These are phyloP conservation scores for Rhadina sibilatrix DNA, from an alignment of 2,113 vertebrate genomes.

Conservation along the genomic window DNA sequence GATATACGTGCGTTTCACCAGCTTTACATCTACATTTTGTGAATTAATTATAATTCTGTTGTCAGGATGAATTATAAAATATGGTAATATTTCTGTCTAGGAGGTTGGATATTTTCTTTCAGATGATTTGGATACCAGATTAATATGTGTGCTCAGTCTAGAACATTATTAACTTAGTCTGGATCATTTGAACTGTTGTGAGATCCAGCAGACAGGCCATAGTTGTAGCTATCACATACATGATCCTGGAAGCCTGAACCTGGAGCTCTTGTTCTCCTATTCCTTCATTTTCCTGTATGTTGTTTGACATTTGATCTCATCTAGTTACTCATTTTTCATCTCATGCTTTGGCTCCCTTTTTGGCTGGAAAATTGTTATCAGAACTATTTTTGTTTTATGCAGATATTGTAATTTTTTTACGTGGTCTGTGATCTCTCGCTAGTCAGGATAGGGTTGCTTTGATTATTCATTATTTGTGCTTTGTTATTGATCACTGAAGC, in stretches of 20 bases:
- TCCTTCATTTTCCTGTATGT: not conserved
- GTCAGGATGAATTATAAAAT: not conserved
- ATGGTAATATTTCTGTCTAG: not conserved
- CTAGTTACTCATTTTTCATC: not conserved
- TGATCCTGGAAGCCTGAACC: not conserved
- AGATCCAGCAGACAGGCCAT: not conserved
- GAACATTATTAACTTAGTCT: not conserved
- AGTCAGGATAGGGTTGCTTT: not conserved
- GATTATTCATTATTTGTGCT: not conserved
- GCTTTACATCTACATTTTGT: slow-evolving; percentile 25
- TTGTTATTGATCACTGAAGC: not conserved
- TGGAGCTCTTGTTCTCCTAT: not conserved
- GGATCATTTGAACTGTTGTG: not conserved
- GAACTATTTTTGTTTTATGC: not conserved
- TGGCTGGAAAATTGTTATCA: not conserved
- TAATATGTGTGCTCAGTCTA: not conserved
- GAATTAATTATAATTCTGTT: not conserved
- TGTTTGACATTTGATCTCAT: not conserved
- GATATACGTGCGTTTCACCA: not conserved
- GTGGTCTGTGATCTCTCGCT: not conserved
- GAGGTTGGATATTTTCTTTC: not conserved
- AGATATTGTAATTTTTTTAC: not conserved
- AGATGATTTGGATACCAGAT: not conserved
- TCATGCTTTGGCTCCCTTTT: not conserved
- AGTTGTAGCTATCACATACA: not conserved